phyloP scores from a whole-genome alignment of 2,888 invertebrate species.

The Plebejus melissa region DNA sequence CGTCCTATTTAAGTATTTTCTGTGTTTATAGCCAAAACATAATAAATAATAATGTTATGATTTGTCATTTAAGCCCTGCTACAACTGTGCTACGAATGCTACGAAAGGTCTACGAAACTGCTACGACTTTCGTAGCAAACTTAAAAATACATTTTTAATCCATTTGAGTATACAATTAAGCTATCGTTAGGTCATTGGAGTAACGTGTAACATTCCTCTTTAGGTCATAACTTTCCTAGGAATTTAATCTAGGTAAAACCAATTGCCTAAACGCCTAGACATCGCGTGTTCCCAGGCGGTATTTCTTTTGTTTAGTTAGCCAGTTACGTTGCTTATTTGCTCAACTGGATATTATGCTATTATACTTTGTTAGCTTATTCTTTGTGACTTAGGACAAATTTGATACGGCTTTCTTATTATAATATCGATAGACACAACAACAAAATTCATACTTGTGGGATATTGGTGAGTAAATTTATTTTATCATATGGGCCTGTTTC shows the following conservation, averaged over 20 bases:
- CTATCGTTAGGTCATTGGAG: neutral
- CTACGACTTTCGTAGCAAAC: neutral
- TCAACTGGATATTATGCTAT: neutral
- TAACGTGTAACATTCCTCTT: neutral
- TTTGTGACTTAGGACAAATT: neutral
- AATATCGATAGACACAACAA: neutral
- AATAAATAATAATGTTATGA: too few species aligned
- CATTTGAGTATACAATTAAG: neutral
- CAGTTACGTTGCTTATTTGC: neutral
- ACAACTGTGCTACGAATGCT: neutral
- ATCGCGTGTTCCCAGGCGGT: neutral
- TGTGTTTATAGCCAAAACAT: too few species aligned
- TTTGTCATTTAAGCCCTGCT: neutral
- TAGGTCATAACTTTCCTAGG: neutral
- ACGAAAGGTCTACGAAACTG: neutral
- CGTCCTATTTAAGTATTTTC: too few species aligned
- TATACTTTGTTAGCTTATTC: neutral
- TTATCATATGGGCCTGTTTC: neutral
- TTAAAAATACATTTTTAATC: neutral
- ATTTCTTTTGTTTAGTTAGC: constrained; percentile 1
- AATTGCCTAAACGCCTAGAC: neutral
- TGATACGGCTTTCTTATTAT: neutral
- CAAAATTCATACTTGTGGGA: neutral
- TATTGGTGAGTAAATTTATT: too few species aligned
- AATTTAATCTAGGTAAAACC: constrained; percentile 10